Conservation (phyloP, 2,113 vertebrate genomes). For the Tragelaphus strepsiceros region DNA sequence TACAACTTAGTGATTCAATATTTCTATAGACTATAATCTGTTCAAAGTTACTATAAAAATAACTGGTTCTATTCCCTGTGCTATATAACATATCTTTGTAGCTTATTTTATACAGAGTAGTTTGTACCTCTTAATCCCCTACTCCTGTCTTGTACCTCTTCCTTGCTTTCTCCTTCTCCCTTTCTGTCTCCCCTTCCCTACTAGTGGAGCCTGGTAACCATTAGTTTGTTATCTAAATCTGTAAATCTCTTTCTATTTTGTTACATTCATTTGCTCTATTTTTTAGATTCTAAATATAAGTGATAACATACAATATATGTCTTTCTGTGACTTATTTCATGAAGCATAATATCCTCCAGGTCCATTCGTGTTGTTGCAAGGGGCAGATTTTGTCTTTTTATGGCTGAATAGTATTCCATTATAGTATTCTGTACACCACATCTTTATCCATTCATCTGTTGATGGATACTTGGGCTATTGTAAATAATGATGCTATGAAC, state of each 20-base stretch:
- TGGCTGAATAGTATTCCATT: background rate
- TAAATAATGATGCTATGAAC: background rate
- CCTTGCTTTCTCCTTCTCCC: background rate
- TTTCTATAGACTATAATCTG: background rate
- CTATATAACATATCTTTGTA: background rate
- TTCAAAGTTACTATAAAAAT: background rate
- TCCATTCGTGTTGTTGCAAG: background rate
- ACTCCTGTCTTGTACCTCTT: background rate
- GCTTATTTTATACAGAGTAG: background rate
- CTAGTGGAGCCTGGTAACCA: background rate
- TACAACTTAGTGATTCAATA: background rate
- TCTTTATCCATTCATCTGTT: background rate
- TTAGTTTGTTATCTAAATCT: background rate
- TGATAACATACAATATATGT: background rate
- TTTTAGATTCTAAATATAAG: background rate
- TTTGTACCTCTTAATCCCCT: background rate
- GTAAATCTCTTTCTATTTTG: background rate
- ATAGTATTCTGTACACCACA: background rate
- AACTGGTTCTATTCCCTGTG: background rate
- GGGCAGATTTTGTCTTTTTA: background rate
- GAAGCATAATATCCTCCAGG: background rate
- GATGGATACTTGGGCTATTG: background rate
- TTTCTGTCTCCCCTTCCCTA: background rate
- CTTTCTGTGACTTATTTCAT: background rate
- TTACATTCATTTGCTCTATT: background rate